A percentile compares a stretch with the other conserved stretches of the same genome.
phyloP scores from a whole-genome alignment of 2,113 vertebrate species.

The Phocoena phocoena region DNA sequence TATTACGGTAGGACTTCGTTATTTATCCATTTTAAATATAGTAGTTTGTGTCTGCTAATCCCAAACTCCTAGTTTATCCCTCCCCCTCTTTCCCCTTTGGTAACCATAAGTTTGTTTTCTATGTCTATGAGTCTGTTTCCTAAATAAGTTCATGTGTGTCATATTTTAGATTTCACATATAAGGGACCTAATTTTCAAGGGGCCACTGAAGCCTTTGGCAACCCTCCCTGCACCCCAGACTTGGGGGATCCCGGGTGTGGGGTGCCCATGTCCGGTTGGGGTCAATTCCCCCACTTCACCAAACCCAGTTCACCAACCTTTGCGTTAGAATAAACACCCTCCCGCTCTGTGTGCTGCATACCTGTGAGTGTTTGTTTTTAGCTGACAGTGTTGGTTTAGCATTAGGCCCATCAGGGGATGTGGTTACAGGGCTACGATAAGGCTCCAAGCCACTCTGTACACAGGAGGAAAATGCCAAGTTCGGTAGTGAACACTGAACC shows the following conservation, averaged over 20 bases:
- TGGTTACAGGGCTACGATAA: constrained; percentile 59
- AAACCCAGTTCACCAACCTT: not conserved
- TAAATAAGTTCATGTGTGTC: not conserved
- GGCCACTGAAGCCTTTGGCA: not conserved
- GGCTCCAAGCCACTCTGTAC: not conserved
- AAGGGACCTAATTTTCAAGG: not conserved
- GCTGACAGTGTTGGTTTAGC: constrained; percentile 56
- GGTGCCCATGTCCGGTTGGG: too few species aligned
- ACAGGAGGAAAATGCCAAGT: constrained; percentile 45
- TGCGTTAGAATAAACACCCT: not conserved
- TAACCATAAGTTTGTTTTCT: not conserved
- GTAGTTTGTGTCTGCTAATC: not conserved
- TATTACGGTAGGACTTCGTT: not conserved
- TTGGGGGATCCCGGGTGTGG: not conserved
- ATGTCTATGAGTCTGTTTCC: not conserved
- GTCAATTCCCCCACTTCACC: not conserved
- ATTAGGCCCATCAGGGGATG: constrained; percentile 50
- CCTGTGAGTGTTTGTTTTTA: constrained; percentile 68
- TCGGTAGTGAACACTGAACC: constrained; percentile 21
- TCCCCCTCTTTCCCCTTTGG: not conserved
- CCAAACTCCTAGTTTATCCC: not conserved
- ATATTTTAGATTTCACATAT: not conserved
- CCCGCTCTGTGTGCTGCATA: not conserved
- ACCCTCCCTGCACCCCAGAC: not conserved
- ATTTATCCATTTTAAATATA: not conserved